These are phyloP conservation scores for Chroicocephalus ridibundus DNA, from an alignment of 2,113 vertebrate genomes.

Conservation along the genomic window DNA sequence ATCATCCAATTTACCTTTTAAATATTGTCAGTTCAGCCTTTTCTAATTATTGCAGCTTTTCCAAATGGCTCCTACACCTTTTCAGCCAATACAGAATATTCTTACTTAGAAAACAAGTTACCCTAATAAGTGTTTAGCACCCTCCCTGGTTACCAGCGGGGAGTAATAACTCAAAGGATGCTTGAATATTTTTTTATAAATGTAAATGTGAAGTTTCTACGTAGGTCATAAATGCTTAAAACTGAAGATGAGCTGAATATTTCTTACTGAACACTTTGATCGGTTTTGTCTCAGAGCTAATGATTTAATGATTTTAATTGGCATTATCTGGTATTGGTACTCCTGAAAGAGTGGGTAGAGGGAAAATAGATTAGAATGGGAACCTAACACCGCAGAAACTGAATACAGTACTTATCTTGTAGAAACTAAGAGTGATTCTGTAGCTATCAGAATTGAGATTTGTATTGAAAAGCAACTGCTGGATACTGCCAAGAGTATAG, in stretches of 20 bases:
- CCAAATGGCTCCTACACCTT: background rate
- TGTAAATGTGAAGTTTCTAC: background rate
- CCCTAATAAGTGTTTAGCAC: background rate
- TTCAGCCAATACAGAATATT: background rate
- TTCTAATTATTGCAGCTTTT: background rate
- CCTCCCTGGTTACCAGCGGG: background rate
- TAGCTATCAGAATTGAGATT: background rate
- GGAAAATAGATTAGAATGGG: background rate
- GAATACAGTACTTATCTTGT: background rate
- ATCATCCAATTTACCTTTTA: background rate
- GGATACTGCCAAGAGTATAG: background rate
- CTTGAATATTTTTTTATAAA: background rate
- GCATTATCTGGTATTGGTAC: background rate
- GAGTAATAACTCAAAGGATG: background rate
- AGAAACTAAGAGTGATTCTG: background rate
- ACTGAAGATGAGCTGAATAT: background rate
- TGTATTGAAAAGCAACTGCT: background rate
- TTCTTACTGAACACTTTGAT: background rate
- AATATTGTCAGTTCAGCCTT: background rate
- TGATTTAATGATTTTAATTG: background rate
- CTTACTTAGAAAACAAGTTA: background rate
- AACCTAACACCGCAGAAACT: background rate
- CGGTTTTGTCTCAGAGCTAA: background rate
- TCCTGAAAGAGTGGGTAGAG: background rate
- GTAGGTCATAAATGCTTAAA: background rate